Percentiles rank a stretch among this genome's conserved stretches.
Conservation (phyloP, 2,888 invertebrate genomes). For the Antitype chi region DNA sequence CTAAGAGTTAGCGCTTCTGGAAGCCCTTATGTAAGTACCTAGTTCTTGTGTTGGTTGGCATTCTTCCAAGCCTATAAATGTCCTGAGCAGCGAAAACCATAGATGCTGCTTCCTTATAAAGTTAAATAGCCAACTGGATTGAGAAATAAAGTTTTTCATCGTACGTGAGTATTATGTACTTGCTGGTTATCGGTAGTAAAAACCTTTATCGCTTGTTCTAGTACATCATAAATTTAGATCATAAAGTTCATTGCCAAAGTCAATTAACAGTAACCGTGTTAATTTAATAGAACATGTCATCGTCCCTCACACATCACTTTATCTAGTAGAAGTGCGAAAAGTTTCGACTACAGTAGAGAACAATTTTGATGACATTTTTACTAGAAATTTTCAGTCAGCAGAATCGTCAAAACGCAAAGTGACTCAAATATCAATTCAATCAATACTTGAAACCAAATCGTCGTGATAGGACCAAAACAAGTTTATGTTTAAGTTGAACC, state of each 20-base stretch:
- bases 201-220: constrained; percentile 36
- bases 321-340: background rate
- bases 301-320: constrained; percentile 17
- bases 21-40: constrained; percentile 75
- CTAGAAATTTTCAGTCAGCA: background rate
- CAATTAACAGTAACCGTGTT: constrained; percentile 71
- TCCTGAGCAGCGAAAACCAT: constrained; percentile 74
- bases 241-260: constrained; percentile 73
- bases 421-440: constrained; percentile 33
- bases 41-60: constrained; percentile 78
- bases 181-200: constrained; percentile 15
- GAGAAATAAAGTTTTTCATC: constrained; percentile 44
- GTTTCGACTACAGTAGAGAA: background rate
- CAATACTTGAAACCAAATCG: constrained; percentile 36
- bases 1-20: constrained; percentile 59
- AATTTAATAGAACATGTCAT: constrained; percentile 57
- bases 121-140: constrained; percentile 57
- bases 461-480: constrained; percentile 30
- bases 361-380: background rate
- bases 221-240: constrained; percentile 62
- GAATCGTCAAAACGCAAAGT: background rate
- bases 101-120: constrained; percentile 78
- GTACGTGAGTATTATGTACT: background rate
- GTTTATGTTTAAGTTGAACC: constrained; percentile 44
- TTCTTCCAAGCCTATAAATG: constrained; percentile 83